Percentiles rank a stretch among this genome's conserved stretches.
Conservation (phyloP, 2,888 invertebrate genomes). For the Drosophila fulvimacula region DNA sequence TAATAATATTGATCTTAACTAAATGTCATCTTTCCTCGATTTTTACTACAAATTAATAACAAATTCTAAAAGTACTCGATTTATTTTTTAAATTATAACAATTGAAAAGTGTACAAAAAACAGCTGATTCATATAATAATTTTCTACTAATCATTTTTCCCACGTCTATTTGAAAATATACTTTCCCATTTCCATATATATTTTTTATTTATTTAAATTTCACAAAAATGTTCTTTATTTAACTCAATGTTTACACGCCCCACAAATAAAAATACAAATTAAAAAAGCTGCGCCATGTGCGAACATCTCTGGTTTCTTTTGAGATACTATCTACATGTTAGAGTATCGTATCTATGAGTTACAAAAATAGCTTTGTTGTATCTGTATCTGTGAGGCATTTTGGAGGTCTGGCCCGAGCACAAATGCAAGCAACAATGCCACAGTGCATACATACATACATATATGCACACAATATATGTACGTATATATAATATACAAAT, state of each 20-base stretch:
- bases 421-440: constrained; percentile 61
- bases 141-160: too few relatives aligned
- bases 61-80: too few relatives aligned
- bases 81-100: too few relatives aligned
- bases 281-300: constrained; percentile 12
- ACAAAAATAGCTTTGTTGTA: constrained; percentile 63
- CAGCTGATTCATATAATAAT: too few relatives aligned
- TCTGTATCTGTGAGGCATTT: constrained; percentile 51
- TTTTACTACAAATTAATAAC: too few relatives aligned
- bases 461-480: background rate
- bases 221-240: background rate
- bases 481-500: constrained; percentile 1
- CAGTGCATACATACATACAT: constrained; percentile 15
- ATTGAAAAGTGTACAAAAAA: too few relatives aligned
- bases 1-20: too few relatives aligned
- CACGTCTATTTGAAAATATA: background rate
- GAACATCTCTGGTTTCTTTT: background rate
- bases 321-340: constrained; percentile 15
- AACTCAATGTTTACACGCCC: constrained; percentile 23
- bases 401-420: constrained; percentile 66
- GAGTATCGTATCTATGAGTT: constrained; percentile 49
- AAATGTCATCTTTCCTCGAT: too few relatives aligned
- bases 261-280: constrained; percentile 12
- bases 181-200: background rate
- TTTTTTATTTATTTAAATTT: background rate